These are phyloP conservation scores for Casuarius casuarius DNA, from an alignment of 2,113 vertebrate genomes.

Conservation along the genomic window DNA sequence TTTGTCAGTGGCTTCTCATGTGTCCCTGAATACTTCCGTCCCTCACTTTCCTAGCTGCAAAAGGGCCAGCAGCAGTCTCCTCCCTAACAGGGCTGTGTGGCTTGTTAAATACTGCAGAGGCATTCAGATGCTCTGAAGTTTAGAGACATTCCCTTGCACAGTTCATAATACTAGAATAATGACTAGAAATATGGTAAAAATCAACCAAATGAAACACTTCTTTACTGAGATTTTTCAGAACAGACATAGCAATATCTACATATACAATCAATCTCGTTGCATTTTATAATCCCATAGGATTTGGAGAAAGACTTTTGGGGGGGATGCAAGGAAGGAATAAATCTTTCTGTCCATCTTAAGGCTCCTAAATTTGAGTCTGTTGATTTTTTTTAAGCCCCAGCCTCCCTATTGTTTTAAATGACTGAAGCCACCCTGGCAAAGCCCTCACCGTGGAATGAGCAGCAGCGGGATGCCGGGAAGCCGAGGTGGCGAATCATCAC, in stretches of 20 bases:
- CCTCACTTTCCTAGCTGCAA: background rate
- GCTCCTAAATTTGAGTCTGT: background rate
- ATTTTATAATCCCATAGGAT: background rate
- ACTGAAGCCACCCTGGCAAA: background rate
- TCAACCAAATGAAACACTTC: fast-evolving
- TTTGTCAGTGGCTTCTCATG: background rate
- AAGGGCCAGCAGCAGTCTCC: background rate
- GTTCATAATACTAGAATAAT: background rate
- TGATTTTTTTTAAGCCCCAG: background rate
- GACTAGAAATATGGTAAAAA: background rate
- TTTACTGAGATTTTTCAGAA: background rate
- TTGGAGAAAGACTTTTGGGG: background rate
- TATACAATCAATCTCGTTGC: background rate
- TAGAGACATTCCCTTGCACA: background rate
- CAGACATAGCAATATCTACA: background rate
- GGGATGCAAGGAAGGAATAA: background rate
- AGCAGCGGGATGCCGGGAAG: background rate
- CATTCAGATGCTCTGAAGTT: background rate
- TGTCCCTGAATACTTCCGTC: background rate
- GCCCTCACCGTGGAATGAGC: background rate
- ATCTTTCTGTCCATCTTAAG: background rate
- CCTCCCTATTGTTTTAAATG: background rate
- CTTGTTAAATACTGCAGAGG: background rate
- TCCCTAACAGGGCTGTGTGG: background rate
- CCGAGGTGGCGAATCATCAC: background rate